Evolutionary conservation across 1,140 invertebrate genomes (phyloP).

Genomic region (Aphidius gifuensis): DNA sequence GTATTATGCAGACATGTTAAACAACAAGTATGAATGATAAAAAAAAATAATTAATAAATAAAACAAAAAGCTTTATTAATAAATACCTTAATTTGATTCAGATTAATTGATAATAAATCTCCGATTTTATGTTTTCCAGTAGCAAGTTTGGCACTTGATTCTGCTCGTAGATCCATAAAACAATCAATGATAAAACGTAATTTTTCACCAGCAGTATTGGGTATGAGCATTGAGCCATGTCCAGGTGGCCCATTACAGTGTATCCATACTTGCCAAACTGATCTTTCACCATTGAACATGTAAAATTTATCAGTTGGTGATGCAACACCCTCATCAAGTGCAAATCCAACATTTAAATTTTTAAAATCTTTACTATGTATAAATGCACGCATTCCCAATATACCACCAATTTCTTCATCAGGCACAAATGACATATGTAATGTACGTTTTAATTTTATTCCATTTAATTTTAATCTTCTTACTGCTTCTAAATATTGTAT

Average conservation of each 20-base stretch:
- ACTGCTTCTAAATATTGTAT: slow-evolving; percentile 81
- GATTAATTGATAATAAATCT: slow-evolving; percentile 85
- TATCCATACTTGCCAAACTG: slow-evolving; percentile 67
- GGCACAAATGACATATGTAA: slow-evolving; percentile 59
- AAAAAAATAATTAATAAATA: background rate
- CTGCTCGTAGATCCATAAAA: slow-evolving; percentile 70
- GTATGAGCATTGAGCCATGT: slow-evolving; percentile 80
- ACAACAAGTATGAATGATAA: background rate
- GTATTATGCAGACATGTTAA: no score
- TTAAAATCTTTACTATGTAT: slow-evolving; percentile 74
- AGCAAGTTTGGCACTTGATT: slow-evolving; percentile 66
- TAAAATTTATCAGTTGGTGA: slow-evolving; percentile 64
- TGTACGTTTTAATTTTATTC: slow-evolving; percentile 54
- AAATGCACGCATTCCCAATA: slow-evolving; percentile 77
- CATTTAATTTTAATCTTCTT: slow-evolving; percentile 62
- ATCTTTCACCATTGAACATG: slow-evolving; percentile 76
- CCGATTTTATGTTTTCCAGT: slow-evolving; percentile 69
- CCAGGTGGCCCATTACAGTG: slow-evolving; percentile 77
- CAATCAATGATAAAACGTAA: slow-evolving; percentile 71
- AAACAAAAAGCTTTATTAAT: slow-evolving; percentile 29
- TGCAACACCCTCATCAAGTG: slow-evolving; percentile 86
- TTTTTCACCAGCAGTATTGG: slow-evolving; percentile 84
- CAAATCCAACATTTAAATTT: slow-evolving; percentile 82
- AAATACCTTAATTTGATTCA: slow-evolving; percentile 72
- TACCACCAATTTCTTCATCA: slow-evolving; percentile 92